Conservation (phyloP, 2,888 invertebrate genomes). For the Carpatolechia fugitivella region DNA sequence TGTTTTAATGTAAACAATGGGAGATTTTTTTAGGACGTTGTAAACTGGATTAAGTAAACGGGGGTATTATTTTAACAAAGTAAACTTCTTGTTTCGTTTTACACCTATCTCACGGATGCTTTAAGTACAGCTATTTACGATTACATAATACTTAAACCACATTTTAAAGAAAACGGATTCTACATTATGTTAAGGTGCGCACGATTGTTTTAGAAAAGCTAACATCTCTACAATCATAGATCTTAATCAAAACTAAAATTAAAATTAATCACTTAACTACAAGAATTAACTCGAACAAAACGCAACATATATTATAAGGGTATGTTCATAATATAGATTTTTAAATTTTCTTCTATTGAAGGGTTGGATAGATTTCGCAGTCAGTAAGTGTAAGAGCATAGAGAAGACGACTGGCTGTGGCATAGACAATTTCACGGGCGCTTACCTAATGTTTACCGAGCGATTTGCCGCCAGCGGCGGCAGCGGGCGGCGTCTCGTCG, state of each 20-base stretch:
- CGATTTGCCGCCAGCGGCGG: slow-evolving; percentile 65
- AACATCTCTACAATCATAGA: too few relatives aligned
- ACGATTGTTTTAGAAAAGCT: too few relatives aligned
- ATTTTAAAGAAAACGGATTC: too few relatives aligned
- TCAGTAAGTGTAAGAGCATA: neutral
- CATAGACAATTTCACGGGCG: slow-evolving; percentile 69
- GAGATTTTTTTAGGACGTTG: slow-evolving; percentile 27
- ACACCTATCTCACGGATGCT: neutral
- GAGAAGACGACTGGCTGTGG: slow-evolving; percentile 10
- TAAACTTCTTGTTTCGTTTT: neutral
- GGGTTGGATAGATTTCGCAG: neutral
- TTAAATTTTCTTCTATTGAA: too few relatives aligned
- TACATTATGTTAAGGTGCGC: too few relatives aligned
- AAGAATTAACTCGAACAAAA: too few relatives aligned
- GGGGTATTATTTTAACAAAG: slow-evolving; percentile 17
- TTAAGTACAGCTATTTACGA: too few relatives aligned
- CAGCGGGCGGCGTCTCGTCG: slow-evolving; percentile 40
- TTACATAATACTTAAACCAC: too few relatives aligned
- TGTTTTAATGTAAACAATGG: slow-evolving; percentile 56
- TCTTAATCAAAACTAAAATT: too few relatives aligned
- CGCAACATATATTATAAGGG: too few relatives aligned
- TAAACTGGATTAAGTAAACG: slow-evolving; percentile 11
- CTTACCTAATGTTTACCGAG: slow-evolving; percentile 69
- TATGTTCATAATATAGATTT: too few relatives aligned
- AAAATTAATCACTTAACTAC: too few relatives aligned